phyloP scores from a whole-genome alignment of 2,113 vertebrate species.

The Ptilorrhoa leucosticta region DNA sequence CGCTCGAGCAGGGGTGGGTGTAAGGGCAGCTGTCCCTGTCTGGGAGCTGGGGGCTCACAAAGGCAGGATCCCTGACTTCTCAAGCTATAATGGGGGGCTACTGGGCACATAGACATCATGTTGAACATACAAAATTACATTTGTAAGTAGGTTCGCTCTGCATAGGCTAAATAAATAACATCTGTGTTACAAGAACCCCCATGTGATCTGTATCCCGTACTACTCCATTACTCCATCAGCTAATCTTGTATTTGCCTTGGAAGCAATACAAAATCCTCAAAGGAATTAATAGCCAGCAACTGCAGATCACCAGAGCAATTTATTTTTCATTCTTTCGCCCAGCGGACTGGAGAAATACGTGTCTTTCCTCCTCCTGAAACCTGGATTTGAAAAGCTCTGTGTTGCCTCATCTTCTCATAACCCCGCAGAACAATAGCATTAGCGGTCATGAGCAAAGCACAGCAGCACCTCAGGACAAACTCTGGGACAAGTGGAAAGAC shows the following conservation, averaged over 20 bases:
- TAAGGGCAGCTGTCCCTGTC: neutral
- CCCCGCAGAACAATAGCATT: neutral
- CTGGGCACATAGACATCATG: neutral
- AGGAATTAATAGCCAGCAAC: constrained; percentile 34
- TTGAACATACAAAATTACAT: neutral
- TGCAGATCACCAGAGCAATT: constrained; percentile 15
- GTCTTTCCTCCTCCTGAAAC: neutral
- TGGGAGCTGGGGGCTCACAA: neutral
- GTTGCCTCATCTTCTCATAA: neutral
- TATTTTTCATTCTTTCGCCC: constrained; percentile 21
- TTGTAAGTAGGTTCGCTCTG: constrained; percentile 7
- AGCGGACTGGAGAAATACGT: neutral
- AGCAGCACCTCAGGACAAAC: neutral
- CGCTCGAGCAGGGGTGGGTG: neutral
- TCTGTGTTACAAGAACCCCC: constrained; percentile 2
- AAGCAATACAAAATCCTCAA: constrained; percentile 24
- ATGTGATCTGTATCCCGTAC: neutral
- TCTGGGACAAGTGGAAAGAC: neutral
- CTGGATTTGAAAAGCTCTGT: neutral
- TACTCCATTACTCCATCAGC: neutral
- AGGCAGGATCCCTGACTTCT: neutral
- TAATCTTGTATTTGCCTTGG: constrained; percentile 39
- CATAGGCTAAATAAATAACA: constrained; percentile 29
- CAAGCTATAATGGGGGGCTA: neutral
- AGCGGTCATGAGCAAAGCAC: neutral